Base-by-base conservation (phyloP, 2,797 vertebrate species). In the Urosaurus nigricauda region DNA sequence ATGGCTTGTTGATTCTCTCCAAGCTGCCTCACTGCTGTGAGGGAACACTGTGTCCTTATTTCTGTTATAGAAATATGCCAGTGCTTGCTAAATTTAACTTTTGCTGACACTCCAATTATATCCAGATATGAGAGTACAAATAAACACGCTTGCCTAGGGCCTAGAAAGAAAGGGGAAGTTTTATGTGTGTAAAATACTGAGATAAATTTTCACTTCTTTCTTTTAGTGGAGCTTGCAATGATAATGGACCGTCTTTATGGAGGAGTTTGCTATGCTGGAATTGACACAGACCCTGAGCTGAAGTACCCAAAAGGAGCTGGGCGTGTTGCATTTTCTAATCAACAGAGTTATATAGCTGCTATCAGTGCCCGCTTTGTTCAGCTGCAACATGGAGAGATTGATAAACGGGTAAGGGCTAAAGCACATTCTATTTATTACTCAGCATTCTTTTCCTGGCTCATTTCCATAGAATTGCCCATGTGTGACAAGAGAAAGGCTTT, bases 291-390 rank as follows among this genome's bases (percentile, higher is more conserved):
- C 96, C 99, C 99, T 77, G 99, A 99, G 96, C 97, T 99, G 86
- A 99, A 99, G 94, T 99, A 99, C 97, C 99, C 99, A 29, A 99
- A 99, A 96, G 99, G 99, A 94, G 99, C 99, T 13, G 99, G 99
- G 94, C 97, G 99, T 91, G 99, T 99, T 92, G 99, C 99, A 0
- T 99, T 99, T 96, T 99, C 99, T 93, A 99, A 99, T 98, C 99
- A 99, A 96, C 99, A 99, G 97, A 99, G 99, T 97, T 99, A 99
- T 98, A 99, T 99, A 96, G 99, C 99, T 97, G 99, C 99, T 96
- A 99, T 99, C 97, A 99, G 99, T 90, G 99, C 99, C 96, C 98
- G 99, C 97, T 99, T 99, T 96, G 99, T 99, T 96, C 99, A 99
- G 96, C 98, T 99, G 97, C 99, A 99, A 97, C 99, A 99, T 60